A percentile compares a stretch with the other conserved stretches of the same genome.
phyloP scores from a whole-genome alignment of 2,888 invertebrate species.

The Apamea sordens region DNA sequence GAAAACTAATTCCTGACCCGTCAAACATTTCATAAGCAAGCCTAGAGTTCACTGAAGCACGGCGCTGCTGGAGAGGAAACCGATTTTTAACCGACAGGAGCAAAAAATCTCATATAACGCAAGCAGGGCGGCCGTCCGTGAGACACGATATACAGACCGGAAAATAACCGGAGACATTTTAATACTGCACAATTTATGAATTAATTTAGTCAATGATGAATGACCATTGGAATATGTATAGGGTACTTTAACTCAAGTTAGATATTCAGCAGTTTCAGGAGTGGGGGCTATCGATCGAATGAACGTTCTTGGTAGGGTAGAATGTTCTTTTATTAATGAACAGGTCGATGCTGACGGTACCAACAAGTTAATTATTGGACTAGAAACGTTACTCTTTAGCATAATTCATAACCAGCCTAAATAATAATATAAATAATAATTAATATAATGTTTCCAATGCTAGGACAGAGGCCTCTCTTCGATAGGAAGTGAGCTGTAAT shows the following conservation, averaged over 20 bases:
- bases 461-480: not conserved
- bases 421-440: not conserved
- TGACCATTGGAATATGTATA: slow-evolving; percentile 19
- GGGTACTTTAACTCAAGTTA: slow-evolving; percentile 11
- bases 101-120: slow-evolving; percentile 72
- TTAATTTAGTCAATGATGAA: slow-evolving; percentile 59
- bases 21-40: slow-evolving; percentile 88
- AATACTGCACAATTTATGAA: slow-evolving; percentile 59
- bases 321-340: not conserved
- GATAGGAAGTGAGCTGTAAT: too few species aligned
- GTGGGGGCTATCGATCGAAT: slow-evolving; percentile 2
- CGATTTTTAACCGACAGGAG: slow-evolving; percentile 78
- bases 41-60: slow-evolving; percentile 72
- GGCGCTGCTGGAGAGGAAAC: slow-evolving; percentile 72
- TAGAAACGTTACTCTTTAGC: not conserved
- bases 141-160: slow-evolving; percentile 56
- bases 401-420: not conserved
- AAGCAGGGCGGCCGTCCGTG: slow-evolving; percentile 59
- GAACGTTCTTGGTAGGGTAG: not conserved
- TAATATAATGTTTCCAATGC: not conserved
- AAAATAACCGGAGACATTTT: slow-evolving; percentile 61
- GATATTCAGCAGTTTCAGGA: slow-evolving; percentile 26
- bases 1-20: slow-evolving; percentile 84
- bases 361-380: not conserved
- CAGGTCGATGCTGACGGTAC: not conserved